A percentile compares a stretch with the other conserved stretches of the same genome.
phyloP scores from a whole-genome alignment of 2,113 vertebrate species.

The Gasterosteus aculeatus region DNA sequence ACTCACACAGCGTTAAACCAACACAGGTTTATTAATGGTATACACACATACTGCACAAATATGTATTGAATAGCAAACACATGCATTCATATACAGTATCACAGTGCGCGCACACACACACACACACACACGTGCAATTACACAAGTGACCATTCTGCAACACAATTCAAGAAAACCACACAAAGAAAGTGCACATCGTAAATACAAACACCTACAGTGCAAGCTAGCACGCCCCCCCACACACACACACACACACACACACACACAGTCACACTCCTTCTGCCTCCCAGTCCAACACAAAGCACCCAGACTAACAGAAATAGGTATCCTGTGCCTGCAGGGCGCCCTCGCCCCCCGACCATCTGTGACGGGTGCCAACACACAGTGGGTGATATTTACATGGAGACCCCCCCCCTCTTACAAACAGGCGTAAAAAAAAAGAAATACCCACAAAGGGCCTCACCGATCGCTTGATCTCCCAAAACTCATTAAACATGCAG shows the following conservation, averaged over 20 bases:
- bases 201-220: slow-evolving; percentile 29
- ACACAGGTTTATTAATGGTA: slow-evolving; percentile 1
- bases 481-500: slow-evolving; percentile 81
- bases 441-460: slow-evolving; percentile 79
- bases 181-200: slow-evolving; percentile 18
- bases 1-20: slow-evolving; percentile 6
- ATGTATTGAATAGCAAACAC: slow-evolving; percentile 1
- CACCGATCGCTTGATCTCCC: slow-evolving; percentile 79
- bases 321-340: slow-evolving; percentile 77
- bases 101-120: slow-evolving; percentile 1
- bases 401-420: slow-evolving; percentile 41
- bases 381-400: slow-evolving; percentile 79
- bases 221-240: slow-evolving; percentile 17
- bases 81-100: not conserved
- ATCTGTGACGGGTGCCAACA: slow-evolving; percentile 80
- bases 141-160: slow-evolving; percentile 24
- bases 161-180: slow-evolving; percentile 4
- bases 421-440: slow-evolving; percentile 39
- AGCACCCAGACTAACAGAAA: slow-evolving; percentile 68
- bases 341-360: slow-evolving; percentile 77
- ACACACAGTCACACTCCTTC: slow-evolving; percentile 41
- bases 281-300: slow-evolving; percentile 60
- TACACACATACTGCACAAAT: not conserved
- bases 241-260: not conserved
- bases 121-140: not conserved